Conservation (phyloP, 2,797 vertebrate genomes). For the Liparis tanakae region DNA sequence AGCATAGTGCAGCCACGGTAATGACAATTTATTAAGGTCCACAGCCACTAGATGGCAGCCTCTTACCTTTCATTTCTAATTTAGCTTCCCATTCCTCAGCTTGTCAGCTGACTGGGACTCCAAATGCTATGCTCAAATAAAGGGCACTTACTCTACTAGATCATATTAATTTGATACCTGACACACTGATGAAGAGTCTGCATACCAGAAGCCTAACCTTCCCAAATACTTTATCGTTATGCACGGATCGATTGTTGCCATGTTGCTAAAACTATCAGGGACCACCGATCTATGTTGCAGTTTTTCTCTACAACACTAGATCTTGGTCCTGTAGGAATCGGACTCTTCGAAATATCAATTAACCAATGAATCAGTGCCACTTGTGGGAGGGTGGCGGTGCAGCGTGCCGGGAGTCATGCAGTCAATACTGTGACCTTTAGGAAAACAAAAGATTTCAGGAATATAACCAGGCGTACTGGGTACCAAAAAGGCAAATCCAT, state of each 20-base stretch:
- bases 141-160: constrained; percentile 16
- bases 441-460: constrained; percentile 51
- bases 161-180: constrained; percentile 9
- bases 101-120: constrained; percentile 36
- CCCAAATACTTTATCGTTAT: background rate
- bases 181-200: constrained; percentile 10
- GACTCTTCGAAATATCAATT: constrained; percentile 53
- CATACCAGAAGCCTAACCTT: constrained; percentile 1
- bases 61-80: constrained; percentile 70
- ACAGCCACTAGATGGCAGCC: constrained; percentile 79
- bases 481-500: constrained; percentile 45
- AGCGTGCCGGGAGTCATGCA: constrained; percentile 38
- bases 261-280: constrained; percentile 1
- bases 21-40: constrained; percentile 52
- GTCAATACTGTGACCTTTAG: constrained; percentile 74
- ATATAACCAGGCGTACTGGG: constrained; percentile 42
- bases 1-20: constrained; percentile 39
- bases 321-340: constrained; percentile 19
- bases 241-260: background rate
- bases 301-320: constrained; percentile 11
- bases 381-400: constrained; percentile 46
- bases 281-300: constrained; percentile 1
- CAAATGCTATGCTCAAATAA: constrained; percentile 22
- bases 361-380: constrained; percentile 61
- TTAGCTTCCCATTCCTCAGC: constrained; percentile 51